Evolutionary conservation across 2,888 invertebrate species (phyloP).

Genomic region (Bombylius major): DNA sequence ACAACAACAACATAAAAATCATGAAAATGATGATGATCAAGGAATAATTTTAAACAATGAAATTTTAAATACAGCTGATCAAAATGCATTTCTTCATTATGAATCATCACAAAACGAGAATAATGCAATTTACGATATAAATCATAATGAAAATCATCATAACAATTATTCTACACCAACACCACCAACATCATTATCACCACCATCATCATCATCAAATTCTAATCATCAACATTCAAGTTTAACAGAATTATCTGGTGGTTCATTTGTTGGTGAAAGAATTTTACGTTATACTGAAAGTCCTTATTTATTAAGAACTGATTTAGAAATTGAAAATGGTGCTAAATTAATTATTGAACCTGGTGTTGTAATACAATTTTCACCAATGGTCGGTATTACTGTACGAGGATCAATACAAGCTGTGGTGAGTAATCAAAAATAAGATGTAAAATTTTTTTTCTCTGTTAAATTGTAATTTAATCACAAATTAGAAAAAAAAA

Average conservation of each 20-base stretch:
- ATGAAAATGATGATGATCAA: too few species aligned
- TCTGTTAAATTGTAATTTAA: too few species aligned
- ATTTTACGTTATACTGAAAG: constrained; percentile 39
- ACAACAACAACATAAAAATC: too few species aligned
- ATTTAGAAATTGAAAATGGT: constrained; percentile 63
- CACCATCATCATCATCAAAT: too few species aligned
- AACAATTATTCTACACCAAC: too few species aligned
- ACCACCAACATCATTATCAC: too few species aligned
- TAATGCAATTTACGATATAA: too few species aligned
- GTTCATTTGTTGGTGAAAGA: constrained; percentile 31
- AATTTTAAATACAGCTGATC: too few species aligned
- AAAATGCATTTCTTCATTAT: too few species aligned
- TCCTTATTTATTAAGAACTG: constrained; percentile 66
- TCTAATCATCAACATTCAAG: too few species aligned
- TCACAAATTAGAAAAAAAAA: background rate
- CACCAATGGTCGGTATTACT: constrained; percentile 86
- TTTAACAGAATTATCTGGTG: constrained; percentile 29
- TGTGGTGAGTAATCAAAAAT: constrained; percentile 53
- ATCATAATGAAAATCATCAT: too few species aligned
- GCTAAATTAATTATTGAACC: constrained; percentile 77
- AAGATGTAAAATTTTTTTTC: background rate
- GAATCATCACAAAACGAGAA: too few species aligned
- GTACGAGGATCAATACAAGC: constrained; percentile 81
- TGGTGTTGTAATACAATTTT: constrained; percentile 80
- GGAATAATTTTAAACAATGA: background rate